phyloP scores from a whole-genome alignment of 1,140 invertebrate species.

The Drosophila murphyi region DNA sequence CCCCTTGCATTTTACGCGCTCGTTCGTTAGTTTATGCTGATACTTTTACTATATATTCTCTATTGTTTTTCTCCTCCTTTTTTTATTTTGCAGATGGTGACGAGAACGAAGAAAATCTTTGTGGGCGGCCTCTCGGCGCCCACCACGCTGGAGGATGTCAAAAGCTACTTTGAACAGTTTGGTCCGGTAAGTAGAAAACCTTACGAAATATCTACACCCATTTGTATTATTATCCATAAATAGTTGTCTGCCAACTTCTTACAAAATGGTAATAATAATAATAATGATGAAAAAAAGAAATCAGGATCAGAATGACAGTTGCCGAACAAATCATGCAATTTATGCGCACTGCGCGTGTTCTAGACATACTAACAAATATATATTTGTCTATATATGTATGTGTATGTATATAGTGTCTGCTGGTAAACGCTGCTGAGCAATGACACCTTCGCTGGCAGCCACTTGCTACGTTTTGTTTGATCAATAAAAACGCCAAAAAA shows the following conservation, averaged over 20 bases:
- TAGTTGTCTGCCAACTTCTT: conserved; percentile 48
- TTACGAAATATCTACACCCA: background rate
- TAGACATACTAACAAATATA: conserved; percentile 2
- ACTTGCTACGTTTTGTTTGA: conserved; percentile 83
- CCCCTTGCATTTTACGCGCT: conserved; percentile 54
- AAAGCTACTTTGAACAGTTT: conserved; percentile 99
- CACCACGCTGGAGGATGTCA: conserved; percentile 99
- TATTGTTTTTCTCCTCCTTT: background rate
- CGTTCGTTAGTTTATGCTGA: conserved; percentile 43
- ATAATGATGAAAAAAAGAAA: conserved; percentile 51
- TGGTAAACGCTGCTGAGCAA: conserved; percentile 58
- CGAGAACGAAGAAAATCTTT: conserved; percentile 99
- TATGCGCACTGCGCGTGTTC: conserved; percentile 54
- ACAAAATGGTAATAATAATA: conserved; percentile 64
- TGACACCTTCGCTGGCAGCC: conserved; percentile 80
- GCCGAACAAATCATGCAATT: conserved; percentile 76
- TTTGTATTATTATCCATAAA: conserved; percentile 4
- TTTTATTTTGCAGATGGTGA: conserved; percentile 95
- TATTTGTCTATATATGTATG: conserved; percentile 12
- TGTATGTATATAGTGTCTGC: conserved; percentile 10
- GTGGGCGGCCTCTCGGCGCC: conserved; percentile 99
- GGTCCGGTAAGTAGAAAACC: conserved; percentile 94
- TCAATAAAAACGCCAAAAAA: conserved; percentile 82
- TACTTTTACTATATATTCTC: conserved; percentile 4
- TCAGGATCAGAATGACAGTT: conserved; percentile 69